These are phyloP conservation scores for Parochlus steinenii DNA, from an alignment of 2,888 invertebrate species.

Conservation along the genomic window DNA sequence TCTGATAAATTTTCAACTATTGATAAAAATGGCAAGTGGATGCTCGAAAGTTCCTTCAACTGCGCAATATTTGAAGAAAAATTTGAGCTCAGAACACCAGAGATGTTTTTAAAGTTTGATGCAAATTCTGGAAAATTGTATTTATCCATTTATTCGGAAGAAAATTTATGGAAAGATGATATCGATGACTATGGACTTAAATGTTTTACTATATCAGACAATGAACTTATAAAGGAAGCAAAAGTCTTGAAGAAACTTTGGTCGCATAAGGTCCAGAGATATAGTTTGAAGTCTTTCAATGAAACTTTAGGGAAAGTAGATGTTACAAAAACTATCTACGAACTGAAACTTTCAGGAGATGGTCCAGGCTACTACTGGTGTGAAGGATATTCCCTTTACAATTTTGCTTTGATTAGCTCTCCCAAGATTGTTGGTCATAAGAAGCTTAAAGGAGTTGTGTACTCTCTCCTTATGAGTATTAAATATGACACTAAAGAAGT, in stretches of 20 bases:
- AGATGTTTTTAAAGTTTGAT: slow-evolving; percentile 15
- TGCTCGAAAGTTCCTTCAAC: slow-evolving; percentile 15
- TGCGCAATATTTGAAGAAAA: slow-evolving; percentile 9
- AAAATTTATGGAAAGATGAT: slow-evolving; percentile 35
- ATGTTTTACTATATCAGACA: slow-evolving; percentile 41
- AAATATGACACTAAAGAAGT: slow-evolving; percentile 17
- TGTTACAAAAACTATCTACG: slow-evolving; percentile 29
- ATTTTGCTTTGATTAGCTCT: slow-evolving; percentile 34
- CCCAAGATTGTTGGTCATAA: slow-evolving; percentile 34
- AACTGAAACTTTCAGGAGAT: slow-evolving; percentile 33
- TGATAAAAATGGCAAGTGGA: slow-evolving; percentile 21
- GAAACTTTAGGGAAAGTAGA: slow-evolving; percentile 12
- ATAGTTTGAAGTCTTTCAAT: slow-evolving; percentile 14
- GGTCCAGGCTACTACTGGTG: slow-evolving; percentile 49
- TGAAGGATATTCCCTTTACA: slow-evolving; percentile 35
- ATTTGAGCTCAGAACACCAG: slow-evolving; percentile 8
- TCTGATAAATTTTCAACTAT: slow-evolving; percentile 13
- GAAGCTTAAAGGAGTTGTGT: slow-evolving; percentile 21
- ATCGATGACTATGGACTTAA: slow-evolving; percentile 33
- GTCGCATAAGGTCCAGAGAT: slow-evolving; percentile 19
- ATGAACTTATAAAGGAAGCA: slow-evolving; percentile 33
- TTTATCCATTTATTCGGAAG: slow-evolving; percentile 38
- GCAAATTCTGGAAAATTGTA: slow-evolving; percentile 21
- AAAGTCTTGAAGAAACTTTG: slow-evolving; percentile 28
- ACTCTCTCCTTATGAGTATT: slow-evolving; percentile 22